Percentiles rank a stretch among this genome's conserved stretches.
Conservation (phyloP, 2,113 vertebrate species). For the Carassius gibelio region DNA sequence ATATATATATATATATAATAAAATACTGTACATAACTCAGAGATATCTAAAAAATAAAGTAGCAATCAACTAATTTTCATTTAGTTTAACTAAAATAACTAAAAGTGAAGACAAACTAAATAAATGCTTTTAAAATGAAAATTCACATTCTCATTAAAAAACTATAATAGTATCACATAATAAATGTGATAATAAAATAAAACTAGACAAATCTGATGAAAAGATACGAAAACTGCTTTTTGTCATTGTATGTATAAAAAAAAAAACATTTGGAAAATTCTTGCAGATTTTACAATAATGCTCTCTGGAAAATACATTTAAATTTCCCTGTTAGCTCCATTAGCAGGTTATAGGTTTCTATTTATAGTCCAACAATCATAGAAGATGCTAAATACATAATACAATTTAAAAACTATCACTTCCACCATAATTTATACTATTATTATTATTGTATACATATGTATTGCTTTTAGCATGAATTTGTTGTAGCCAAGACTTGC, state of each 20-base stretch:
- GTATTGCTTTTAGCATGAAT: background rate
- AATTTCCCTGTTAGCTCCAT: background rate
- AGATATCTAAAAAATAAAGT: background rate
- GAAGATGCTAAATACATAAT: background rate
- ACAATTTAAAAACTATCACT: background rate
- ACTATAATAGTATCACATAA: background rate
- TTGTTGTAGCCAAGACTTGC: background rate
- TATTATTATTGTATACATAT: background rate
- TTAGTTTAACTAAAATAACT: background rate
- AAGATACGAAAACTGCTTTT: no score
- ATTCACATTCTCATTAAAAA: background rate
- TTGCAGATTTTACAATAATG: slow-evolving; percentile 55
- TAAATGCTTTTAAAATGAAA: background rate
- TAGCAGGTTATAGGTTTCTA: background rate
- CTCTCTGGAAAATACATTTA: slow-evolving; percentile 56
- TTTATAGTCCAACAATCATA: background rate
- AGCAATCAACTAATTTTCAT: background rate
- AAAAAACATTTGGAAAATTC: background rate
- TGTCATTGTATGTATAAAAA: no score
- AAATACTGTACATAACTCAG: no score
- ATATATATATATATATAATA: background rate
- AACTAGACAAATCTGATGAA: no score
- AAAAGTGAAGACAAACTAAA: no score
- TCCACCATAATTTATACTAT: background rate
- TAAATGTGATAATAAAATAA: no score